Percentiles rank a stretch among this genome's conserved stretches.
Conservation (phyloP, 2,797 vertebrate species). For the Calcarius lapponicus region DNA sequence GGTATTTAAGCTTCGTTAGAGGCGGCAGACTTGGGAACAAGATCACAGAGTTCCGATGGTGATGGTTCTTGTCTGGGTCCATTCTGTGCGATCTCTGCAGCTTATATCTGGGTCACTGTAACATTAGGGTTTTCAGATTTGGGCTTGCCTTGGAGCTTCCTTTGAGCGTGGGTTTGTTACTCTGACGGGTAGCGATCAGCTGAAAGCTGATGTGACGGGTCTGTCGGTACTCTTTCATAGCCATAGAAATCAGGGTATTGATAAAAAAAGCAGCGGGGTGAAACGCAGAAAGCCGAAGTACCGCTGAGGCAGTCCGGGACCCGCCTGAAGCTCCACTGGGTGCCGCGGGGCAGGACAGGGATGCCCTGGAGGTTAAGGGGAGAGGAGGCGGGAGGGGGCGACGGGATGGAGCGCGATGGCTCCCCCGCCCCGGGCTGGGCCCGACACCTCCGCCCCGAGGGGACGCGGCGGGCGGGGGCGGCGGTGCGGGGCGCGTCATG, state of each 20-base stretch:
- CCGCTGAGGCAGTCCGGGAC: background rate
- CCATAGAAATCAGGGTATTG: fast-evolving
- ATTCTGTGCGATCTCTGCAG: fast-evolving
- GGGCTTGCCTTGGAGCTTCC: background rate
- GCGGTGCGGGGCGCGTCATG: background rate
- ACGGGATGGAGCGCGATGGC: background rate
- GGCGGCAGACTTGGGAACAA: background rate
- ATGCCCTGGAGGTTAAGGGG: background rate
- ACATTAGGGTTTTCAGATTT: background rate
- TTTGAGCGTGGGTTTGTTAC: fast-evolving
- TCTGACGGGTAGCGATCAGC: fast-evolving
- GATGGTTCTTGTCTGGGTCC: background rate
- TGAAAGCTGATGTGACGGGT: background rate
- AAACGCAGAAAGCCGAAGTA: background rate
- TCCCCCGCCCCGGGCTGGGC: background rate
- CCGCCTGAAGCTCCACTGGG: fast-evolving
- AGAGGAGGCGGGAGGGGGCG: background rate
- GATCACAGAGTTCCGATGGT: background rate
- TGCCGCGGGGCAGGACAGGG: background rate
- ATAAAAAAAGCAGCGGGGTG: background rate
- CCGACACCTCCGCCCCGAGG: background rate
- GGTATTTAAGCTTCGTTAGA: background rate
- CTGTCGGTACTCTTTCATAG: background rate
- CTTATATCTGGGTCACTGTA: background rate
- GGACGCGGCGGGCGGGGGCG: background rate